A percentile compares a stretch with the other conserved stretches of the same genome.
These are phyloP conservation scores for Siniperca chuatsi DNA, from an alignment of 2,113 vertebrate species.

Conservation along the genomic window DNA sequence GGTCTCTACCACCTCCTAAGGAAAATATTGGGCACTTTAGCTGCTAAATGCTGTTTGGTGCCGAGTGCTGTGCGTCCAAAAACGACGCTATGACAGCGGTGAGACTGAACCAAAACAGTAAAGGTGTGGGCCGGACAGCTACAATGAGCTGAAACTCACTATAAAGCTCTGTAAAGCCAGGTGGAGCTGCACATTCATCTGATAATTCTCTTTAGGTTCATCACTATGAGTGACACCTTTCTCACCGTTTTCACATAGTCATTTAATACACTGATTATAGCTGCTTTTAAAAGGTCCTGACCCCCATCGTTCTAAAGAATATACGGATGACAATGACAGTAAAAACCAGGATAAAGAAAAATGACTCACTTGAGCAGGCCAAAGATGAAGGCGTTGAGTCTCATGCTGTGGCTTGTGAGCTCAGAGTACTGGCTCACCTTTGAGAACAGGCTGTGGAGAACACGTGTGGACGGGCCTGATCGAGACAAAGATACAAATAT, in stretches of 20 bases:
- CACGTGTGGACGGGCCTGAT: constrained; percentile 93
- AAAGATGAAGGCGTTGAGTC: constrained; percentile 96
- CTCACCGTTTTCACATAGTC: too few relatives aligned
- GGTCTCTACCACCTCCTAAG: too few relatives aligned
- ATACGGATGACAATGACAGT: background rate
- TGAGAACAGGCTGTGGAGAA: constrained; percentile 90
- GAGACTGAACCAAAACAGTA: too few relatives aligned
- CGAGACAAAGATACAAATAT: background rate
- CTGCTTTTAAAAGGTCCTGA: background rate
- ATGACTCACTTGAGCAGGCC: constrained; percentile 95
- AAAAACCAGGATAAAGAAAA: background rate
- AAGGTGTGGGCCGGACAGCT: background rate
- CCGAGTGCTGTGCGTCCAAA: too few relatives aligned
- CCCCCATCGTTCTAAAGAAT: background rate
- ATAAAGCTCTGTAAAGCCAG: too few relatives aligned
- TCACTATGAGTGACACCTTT: too few relatives aligned
- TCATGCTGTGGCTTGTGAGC: constrained; percentile 93
- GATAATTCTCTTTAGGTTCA: too few relatives aligned
- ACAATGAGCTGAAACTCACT: background rate
- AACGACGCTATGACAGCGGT: too few relatives aligned
- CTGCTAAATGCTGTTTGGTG: background rate
- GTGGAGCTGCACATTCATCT: too few relatives aligned
- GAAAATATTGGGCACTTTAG: background rate
- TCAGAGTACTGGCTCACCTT: constrained; percentile 95
- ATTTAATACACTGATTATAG: background rate